Base-by-base conservation (phyloP, 2,888 invertebrate genomes). In the Amphipyra berbera region DNA sequence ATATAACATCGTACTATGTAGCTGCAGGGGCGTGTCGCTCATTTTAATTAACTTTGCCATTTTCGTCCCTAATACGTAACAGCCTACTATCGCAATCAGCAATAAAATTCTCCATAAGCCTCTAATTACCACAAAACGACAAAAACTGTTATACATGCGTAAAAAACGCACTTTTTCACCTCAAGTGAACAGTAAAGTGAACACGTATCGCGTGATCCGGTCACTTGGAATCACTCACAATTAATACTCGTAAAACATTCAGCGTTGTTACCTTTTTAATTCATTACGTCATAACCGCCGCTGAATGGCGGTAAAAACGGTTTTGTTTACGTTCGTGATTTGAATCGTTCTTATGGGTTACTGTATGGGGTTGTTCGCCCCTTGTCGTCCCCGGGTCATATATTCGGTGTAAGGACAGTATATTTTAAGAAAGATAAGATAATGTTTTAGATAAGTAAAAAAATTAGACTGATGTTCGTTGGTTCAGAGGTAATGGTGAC, bases 301-400 rank as follows among this genome's bases (percentile, higher is more conserved):
- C 73, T 87, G 88, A 93, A 92, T 88, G 87, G 88, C 82, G 80
- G 84, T 81, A 87, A 90, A 89, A 92, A 86, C 85, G 85, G 75
- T 88, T 90, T 90, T 90, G 90, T 91, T 90, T 86, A 86, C 83
- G 83, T 89, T 86, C 88, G 85, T 88, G 89, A 91, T 92, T 89
- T 87, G 88, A 90, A 89, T 76, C 70, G 61, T 50, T 72, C 62
- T 65, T 77, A 58, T 53, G 60, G 48, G 49, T 41, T 47, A 54
- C 48, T 54, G 46, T 52, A 59, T 61, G 73, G 68, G 64, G 70
- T 61, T 21, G 66, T 37, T 42, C 59, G 55, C 38, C 47, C 38
- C 54, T 52, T 42, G 46, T 50, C 56, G 65, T 72, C 64, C 73
- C 70, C 61, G 77, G 61, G 47, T 71, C 68, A 67, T 71, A 71